Percentiles rank a stretch among this genome's conserved stretches.
phyloP scores from a whole-genome alignment of 1,140 invertebrate genomes.

The Himalopsyche phryganea region DNA sequence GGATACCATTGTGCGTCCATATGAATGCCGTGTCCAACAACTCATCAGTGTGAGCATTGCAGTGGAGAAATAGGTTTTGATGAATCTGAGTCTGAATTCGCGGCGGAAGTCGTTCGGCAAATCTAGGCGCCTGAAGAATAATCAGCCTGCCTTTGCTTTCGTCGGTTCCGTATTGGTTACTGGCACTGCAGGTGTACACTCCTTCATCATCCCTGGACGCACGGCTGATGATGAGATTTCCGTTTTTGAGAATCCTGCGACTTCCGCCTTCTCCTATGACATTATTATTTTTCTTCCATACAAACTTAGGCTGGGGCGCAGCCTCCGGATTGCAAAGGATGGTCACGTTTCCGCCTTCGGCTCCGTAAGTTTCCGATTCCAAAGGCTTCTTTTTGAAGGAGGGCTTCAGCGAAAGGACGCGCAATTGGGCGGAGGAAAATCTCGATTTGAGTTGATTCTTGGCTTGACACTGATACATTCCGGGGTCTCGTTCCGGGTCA shows the following conservation, averaged over 20 bases:
- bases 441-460: conserved; percentile 82
- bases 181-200: conserved; percentile 82
- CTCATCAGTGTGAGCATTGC: conserved; percentile 75
- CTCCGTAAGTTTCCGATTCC: conserved; percentile 83
- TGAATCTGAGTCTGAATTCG: conserved; percentile 66
- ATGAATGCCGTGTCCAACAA: conserved; percentile 84
- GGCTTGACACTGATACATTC: conserved; percentile 95
- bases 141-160: conserved; percentile 77
- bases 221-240: conserved; percentile 82
- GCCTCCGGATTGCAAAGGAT: conserved; percentile 92
- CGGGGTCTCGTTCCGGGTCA: conserved; percentile 76
- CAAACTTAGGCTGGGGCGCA: conserved; percentile 82
- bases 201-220: conserved; percentile 84
- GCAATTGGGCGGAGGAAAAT: conserved; percentile 85
- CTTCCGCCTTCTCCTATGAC: conserved; percentile 75
- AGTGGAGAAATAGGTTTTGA: conserved; percentile 70
- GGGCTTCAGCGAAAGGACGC: conserved; percentile 82
- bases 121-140: conserved; percentile 73
- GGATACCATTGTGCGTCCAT: conserved; percentile 85
- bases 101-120: conserved; percentile 64
- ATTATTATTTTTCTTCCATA: conserved; percentile 89
- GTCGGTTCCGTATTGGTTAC: conserved; percentile 78
- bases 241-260: conserved; percentile 74
- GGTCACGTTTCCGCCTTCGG: conserved; percentile 87
- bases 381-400: conserved; percentile 88